Conservation (phyloP, 2,113 vertebrate species). For the Gambusia affinis region DNA sequence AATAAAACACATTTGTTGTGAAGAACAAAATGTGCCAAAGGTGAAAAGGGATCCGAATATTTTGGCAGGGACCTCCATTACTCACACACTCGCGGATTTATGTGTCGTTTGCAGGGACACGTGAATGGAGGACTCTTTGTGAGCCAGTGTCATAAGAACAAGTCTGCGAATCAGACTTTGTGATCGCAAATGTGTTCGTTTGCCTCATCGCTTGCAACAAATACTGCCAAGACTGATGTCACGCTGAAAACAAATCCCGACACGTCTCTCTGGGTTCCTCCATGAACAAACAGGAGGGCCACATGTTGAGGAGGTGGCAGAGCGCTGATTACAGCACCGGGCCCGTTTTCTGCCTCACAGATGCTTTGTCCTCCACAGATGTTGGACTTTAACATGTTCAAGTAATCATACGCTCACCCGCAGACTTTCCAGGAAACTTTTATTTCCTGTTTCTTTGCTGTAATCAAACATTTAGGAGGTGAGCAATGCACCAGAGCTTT, state of each 20-base stretch:
- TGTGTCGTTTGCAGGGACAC: background rate
- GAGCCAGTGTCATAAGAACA: background rate
- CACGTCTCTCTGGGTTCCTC: conserved; percentile 31
- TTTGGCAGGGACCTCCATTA: no score
- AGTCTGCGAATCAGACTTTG: background rate
- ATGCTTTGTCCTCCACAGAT: no score
- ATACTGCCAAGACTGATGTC: conserved; percentile 43
- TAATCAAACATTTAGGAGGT: background rate
- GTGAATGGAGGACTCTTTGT: background rate
- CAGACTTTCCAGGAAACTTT: conserved; percentile 6
- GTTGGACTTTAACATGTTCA: conserved; percentile 25
- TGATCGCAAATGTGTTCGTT: background rate
- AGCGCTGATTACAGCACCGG: background rate
- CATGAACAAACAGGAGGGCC: conserved; percentile 33
- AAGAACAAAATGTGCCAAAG: no score
- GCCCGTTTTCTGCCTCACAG: background rate
- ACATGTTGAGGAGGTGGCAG: conserved; percentile 31
- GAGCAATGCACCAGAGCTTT: background rate
- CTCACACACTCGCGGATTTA: background rate
- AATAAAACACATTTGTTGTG: no score
- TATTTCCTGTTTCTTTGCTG: background rate
- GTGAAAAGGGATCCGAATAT: no score
- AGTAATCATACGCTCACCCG: background rate
- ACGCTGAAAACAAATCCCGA: conserved; percentile 45
- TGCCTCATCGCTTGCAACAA: conserved; percentile 5